Evolutionary conservation across 2,797 vertebrate species (phyloP).

Genomic region (Emys orbicularis): DNA sequence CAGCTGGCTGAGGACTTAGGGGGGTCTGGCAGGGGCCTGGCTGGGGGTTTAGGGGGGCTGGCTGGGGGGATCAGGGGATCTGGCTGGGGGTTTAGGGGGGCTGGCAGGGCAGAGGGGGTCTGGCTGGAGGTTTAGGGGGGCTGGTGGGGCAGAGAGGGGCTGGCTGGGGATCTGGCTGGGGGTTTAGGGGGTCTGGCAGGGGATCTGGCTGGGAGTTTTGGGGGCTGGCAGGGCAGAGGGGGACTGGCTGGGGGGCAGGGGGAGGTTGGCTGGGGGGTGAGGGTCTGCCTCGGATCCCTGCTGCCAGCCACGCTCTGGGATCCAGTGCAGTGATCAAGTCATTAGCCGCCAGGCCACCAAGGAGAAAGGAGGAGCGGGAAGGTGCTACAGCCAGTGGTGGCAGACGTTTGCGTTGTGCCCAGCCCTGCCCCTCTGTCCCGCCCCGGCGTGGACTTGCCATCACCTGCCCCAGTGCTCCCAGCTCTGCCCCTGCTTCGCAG

Average conservation of each 20-base stretch:
- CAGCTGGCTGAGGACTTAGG: no score
- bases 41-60: conserved; percentile 21
- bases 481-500: background rate
- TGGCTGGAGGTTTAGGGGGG: background rate
- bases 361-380: background rate
- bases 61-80: background rate
- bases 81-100: background rate
- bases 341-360: background rate
- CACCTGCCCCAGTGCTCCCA: background rate
- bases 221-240: no score
- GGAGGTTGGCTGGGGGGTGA: no score
- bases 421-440: background rate
- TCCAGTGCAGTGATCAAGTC: no score
- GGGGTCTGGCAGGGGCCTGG: no score
- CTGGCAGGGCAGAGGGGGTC: background rate
- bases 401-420: background rate
- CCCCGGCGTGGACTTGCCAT: no score
- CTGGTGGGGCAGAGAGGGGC: background rate
- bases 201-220: no score
- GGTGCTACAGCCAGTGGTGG: background rate
- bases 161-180: no score
- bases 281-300: no score
- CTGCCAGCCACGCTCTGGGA: no score
- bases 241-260: no score
- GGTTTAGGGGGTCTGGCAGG: no score